Base-by-base conservation (phyloP, 2,888 invertebrate genomes). In the Caenorhabditis virilis region DNA sequence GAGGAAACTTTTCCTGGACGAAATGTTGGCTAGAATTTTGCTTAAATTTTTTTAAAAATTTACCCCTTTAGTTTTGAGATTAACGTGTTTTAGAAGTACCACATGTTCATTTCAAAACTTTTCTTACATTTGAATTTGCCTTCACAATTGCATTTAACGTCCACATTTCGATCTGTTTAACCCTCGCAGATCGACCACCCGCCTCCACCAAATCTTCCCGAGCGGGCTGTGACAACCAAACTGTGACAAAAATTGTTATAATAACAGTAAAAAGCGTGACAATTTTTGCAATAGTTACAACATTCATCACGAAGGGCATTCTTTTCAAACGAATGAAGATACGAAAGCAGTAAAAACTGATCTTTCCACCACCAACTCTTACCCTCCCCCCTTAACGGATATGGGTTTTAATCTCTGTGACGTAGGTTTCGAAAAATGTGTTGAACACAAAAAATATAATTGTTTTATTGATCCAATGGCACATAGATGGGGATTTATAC, bases 61-160 rank as follows among this genome's bases (percentile, higher is more conserved):
- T n/a, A n/a, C n/a, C n/a, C n/a, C n/a, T n/a, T n/a, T n/a, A n/a
- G n/a, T n/a, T n/a, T n/a, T n/a, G n/a, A n/a, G n/a, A n/a, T n/a
- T n/a, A n/a, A n/a, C n/a, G n/a, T n/a, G n/a, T n/a, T n/a, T n/a
- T n/a, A n/a, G n/a, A n/a, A n/a, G n/a, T n/a, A n/a, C n/a, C n/a
- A n/a, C n/a, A n/a, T n/a, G n/a, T n/a, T n/a, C n/a, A n/a, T n/a
- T n/a, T n/a, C n/a, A n/a, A n/a, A n/a, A n/a, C n/a, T n/a, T n/a
- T n/a, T n/a, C n/a, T n/a, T n/a, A n/a, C n/a, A n/a, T n/a, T n/a
- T n/a, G n/a, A n/a, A n/a, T n/a, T n/a, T n/a, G n/a, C n/a, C n/a
- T 16, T 47, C 1, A 61, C 61, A 2, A 62, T 62, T 13, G 47
- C 48, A 43, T 56, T 52, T 5, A 62, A 27, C 7, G 62, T 52